These are phyloP conservation scores for Ophiodon elongatus DNA, from an alignment of 2,113 vertebrate species.

Conservation along the genomic window DNA sequence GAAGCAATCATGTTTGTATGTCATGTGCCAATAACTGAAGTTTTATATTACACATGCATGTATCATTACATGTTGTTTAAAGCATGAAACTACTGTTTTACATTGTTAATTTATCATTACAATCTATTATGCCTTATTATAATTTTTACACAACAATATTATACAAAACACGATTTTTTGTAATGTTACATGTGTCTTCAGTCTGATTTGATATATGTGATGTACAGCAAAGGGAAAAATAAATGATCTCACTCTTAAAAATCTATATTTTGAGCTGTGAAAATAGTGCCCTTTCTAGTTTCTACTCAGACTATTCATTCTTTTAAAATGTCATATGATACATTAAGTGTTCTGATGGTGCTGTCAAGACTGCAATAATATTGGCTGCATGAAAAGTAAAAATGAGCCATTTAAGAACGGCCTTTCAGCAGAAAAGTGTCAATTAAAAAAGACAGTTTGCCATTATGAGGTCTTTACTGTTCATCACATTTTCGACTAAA, in stretches of 20 bases:
- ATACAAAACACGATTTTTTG: neutral
- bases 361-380: conserved; percentile 30
- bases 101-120: neutral
- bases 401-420: conserved; percentile 24
- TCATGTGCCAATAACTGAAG: neutral
- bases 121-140: neutral
- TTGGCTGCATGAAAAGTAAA: conserved; percentile 17
- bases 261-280: neutral
- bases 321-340: conserved; percentile 31
- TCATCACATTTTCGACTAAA: conserved; percentile 36
- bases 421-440: conserved; percentile 38
- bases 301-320: conserved; percentile 16
- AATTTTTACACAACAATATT: neutral
- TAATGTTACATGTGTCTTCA: neutral
- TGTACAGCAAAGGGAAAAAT: neutral
- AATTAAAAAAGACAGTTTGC: conserved; percentile 46
- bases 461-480: conserved; percentile 39
- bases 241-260: conserved; percentile 3
- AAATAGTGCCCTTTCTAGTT: conserved; percentile 14
- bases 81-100: neutral
- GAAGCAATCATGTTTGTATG: neutral
- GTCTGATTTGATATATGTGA: neutral
- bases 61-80: neutral
- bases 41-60: neutral
- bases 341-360: conserved; percentile 47